Evolutionary conservation across 2,888 invertebrate species (phyloP), one percentile per base, ranked within the genome.

Genomic region (Lepetodrilus schrolli): DNA sequence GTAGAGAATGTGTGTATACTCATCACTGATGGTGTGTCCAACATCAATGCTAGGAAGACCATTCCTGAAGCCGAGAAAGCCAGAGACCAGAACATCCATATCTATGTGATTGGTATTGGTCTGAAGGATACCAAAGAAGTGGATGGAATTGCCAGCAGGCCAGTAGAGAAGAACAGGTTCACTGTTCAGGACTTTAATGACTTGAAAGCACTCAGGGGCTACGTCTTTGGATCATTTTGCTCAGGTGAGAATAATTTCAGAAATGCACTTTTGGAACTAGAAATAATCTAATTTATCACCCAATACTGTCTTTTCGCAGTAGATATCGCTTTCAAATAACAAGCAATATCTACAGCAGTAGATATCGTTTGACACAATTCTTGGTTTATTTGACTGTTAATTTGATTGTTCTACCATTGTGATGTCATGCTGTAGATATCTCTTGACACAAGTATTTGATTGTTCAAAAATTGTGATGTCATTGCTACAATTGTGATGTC

Each of bases 11-110:
- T 86, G 49, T 83, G 80, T 17, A 81, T 88, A 58, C 77, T 88
- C 70, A 79, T 88, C 69, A 87, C 88, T 17, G 88, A 88, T 74
- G 86, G 86, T 74, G 75, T 87, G 38, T 88, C 88, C 26, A 88
- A 87, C 77, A 83, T 87, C 73, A 83, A 87, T 75, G 78, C 83
- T 26, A 76, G 80, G 23, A 75, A 82, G 73, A 88, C 88, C 4
- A 82, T 87, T 17, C 82, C 84, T 1, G 86, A 87, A 70, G 88
- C 86, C 50, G 81, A 80, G 48, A 50, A 58, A 26, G 80, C 80
- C n/a, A 36, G 79, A 48, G 75, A 38, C 30, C 70, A 73, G 48
- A 74, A 70, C 51, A 80, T 81, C 65, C 77, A 77, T 51, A 79
- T 82, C 68, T 81, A 78, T 71, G 82, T 80, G 69, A 78, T 82